Evolutionary conservation across 1,140 invertebrate genomes (phyloP).

Genomic region (Gerris buenoi): DNA sequence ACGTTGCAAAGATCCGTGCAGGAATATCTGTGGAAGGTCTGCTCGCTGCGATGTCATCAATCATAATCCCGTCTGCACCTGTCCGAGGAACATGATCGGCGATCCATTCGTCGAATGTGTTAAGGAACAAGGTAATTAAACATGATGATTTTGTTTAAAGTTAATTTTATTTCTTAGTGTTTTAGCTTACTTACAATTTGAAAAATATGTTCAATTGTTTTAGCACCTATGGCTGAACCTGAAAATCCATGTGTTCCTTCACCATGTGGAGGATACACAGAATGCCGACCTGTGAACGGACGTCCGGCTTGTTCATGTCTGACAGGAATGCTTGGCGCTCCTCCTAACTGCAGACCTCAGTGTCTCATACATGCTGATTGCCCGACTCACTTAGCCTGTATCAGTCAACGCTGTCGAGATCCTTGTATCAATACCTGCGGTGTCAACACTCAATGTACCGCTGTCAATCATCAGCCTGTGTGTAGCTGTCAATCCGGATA

Average conservation of each 20-base stretch:
- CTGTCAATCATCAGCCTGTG: constrained; percentile 31
- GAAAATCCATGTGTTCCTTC: constrained; percentile 57
- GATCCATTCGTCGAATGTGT: constrained; percentile 67
- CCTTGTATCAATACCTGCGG: constrained; percentile 33
- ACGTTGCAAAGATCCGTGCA: constrained; percentile 68
- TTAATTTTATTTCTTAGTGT: too few relatives aligned
- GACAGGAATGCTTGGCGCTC: constrained; percentile 50
- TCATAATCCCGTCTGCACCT: constrained; percentile 73
- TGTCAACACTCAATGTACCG: constrained; percentile 32
- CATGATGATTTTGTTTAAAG: neutral
- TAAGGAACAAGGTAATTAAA: constrained; percentile 43
- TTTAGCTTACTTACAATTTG: too few relatives aligned
- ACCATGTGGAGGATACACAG: constrained; percentile 66
- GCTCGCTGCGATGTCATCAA: constrained; percentile 63
- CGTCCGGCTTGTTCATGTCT: constrained; percentile 61
- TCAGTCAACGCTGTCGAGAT: constrained; percentile 29
- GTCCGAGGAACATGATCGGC: constrained; percentile 53
- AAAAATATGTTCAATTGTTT: too few relatives aligned
- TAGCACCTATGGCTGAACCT: constrained; percentile 21
- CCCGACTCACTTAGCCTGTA: constrained; percentile 27
- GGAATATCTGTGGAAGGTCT: constrained; percentile 58
- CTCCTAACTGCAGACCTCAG: constrained; percentile 31
- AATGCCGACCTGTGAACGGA: constrained; percentile 50
- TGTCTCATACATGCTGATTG: constrained; percentile 33
- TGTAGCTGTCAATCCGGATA: constrained; percentile 34